Evolutionary conservation across 2,797 vertebrate species (phyloP).

Genomic region (Acanthopagrus latus): DNA sequence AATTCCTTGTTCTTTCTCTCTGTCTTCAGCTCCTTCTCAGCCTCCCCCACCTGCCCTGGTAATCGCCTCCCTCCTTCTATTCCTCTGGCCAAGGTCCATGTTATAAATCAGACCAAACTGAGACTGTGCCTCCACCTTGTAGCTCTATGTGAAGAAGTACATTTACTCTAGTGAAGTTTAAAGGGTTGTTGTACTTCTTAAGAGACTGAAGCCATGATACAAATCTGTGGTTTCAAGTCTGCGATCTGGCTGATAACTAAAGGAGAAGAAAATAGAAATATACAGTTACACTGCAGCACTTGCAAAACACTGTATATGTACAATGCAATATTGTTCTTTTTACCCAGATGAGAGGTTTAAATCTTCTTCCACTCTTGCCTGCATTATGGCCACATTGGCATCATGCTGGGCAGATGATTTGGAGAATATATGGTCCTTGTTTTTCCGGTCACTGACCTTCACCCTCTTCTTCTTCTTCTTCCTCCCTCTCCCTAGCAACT

Average conservation of each 20-base stretch:
- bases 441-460: conserved; percentile 63
- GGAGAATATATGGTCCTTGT: conserved; percentile 21
- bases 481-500: conserved; percentile 91
- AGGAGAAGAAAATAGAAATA: too few relatives aligned
- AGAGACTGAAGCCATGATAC: too few relatives aligned
- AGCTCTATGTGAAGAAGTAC: conserved; percentile 29
- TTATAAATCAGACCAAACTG: conserved; percentile 58
- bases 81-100: conserved; percentile 58
- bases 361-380: not conserved
- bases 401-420: not conserved
- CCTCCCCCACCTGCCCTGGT: conserved; percentile 17
- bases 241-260: too few relatives aligned
- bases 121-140: conserved; percentile 17
- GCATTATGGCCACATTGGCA: not conserved
- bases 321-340: not conserved
- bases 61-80: conserved; percentile 43
- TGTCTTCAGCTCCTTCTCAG: conserved; percentile 39
- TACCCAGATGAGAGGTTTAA: not conserved
- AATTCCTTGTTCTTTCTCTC: not conserved
- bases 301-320: not conserved
- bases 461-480: conserved; percentile 38
- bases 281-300: not conserved
- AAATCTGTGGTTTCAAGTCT: too few relatives aligned
- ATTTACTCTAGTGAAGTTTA: conserved; percentile 25
- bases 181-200: not conserved